phyloP scores from a whole-genome alignment of 2,888 invertebrate species.

The Mimas tiliae region DNA sequence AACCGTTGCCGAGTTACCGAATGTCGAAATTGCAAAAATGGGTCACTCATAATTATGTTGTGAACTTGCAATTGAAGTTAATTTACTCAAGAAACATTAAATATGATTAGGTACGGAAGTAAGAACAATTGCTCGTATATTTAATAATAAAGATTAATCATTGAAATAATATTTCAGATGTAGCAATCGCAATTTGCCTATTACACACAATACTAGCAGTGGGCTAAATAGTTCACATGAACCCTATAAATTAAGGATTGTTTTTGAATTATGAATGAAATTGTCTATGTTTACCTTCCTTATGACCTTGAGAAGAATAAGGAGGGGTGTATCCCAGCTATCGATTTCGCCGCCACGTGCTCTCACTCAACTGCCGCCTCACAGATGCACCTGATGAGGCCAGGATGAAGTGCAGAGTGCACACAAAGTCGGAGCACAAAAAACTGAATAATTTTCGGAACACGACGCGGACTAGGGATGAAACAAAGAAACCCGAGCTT shows the following conservation, averaged over 20 bases:
- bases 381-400: conserved; percentile 49
- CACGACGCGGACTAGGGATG: conserved; percentile 7
- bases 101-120: conserved; percentile 25
- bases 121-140: neutral
- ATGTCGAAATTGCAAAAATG: conserved; percentile 74
- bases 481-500: conserved; percentile 20
- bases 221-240: neutral
- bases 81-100: conserved; percentile 32
- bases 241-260: neutral
- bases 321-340: conserved; percentile 51
- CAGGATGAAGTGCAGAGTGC: conserved; percentile 47
- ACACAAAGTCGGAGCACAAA: conserved; percentile 44
- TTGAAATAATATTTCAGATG: neutral
- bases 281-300: conserved; percentile 66
- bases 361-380: conserved; percentile 44
- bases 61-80: conserved; percentile 32
- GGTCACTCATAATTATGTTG: conserved; percentile 70
- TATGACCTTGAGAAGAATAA: conserved; percentile 65
- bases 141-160: neutral
- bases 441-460: conserved; percentile 4
- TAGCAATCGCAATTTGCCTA: neutral
- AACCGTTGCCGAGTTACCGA: conserved; percentile 66
- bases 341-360: conserved; percentile 59
- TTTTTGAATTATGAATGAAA: conserved; percentile 58
- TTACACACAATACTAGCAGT: neutral